Evolutionary conservation across 2,797 vertebrate species (phyloP).

Genomic region (Schizopygopsis malacanthus): DNA sequence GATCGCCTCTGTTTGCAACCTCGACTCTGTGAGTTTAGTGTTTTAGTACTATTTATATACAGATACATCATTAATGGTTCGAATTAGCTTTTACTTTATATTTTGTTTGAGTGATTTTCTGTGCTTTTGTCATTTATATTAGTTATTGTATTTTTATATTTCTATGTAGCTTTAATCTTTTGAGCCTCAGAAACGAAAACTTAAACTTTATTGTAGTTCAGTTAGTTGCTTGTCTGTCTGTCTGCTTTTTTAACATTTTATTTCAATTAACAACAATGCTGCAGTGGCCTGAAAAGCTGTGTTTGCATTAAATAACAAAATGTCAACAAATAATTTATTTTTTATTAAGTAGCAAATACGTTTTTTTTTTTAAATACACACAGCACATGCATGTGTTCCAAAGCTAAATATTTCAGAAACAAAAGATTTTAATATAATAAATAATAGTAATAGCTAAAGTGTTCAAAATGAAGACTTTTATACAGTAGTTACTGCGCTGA

Average conservation of each 20-base stretch:
- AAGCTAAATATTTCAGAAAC: not conserved
- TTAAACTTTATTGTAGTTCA: too few relatives aligned
- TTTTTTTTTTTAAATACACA: not conserved
- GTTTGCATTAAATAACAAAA: not conserved
- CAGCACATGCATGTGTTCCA: not conserved
- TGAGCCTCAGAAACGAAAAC: too few relatives aligned
- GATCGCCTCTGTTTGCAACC: slow-evolving; percentile 90
- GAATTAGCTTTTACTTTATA: not conserved
- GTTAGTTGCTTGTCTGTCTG: too few relatives aligned
- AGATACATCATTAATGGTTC: not conserved
- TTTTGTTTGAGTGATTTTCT: too few relatives aligned
- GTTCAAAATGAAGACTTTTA: not conserved
- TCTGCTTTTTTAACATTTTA: too few relatives aligned
- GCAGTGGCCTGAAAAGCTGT: not conserved
- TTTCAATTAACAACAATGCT: not conserved
- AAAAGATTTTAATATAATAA: not conserved
- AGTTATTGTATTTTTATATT: not conserved
- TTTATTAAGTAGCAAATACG: too few relatives aligned
- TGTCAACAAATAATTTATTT: not conserved
- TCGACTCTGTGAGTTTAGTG: slow-evolving; percentile 84
- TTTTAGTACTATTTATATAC: not conserved
- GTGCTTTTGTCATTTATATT: too few relatives aligned
- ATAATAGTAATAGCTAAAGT: not conserved
- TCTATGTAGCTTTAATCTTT: not conserved
- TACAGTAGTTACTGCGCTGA: not conserved